These are phyloP conservation scores for Blera fallax DNA, from an alignment of 2,888 invertebrate species.

Conservation along the genomic window DNA sequence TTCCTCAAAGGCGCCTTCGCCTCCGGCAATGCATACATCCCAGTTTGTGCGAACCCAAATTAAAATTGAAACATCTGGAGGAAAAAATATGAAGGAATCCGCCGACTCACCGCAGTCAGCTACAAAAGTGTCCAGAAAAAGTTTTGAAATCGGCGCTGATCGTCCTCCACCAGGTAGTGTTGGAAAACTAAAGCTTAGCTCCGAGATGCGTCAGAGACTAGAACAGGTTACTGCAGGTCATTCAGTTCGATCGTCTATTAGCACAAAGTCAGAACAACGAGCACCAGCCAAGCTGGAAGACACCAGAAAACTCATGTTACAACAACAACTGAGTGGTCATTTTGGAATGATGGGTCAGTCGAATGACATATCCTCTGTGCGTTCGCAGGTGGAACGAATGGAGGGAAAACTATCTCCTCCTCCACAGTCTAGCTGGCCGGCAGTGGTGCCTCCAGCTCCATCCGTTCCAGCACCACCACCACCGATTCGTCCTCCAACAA, in stretches of 20 bases:
- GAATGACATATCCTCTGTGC: slow-evolving; percentile 79
- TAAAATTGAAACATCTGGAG: slow-evolving; percentile 76
- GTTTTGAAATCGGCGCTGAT: slow-evolving; percentile 91
- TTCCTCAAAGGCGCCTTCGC: slow-evolving; percentile 78
- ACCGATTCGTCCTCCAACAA: slow-evolving; percentile 83
- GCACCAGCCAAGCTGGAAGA: slow-evolving; percentile 92
- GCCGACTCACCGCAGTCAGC: slow-evolving; percentile 14
- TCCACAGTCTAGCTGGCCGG: slow-evolving; percentile 86
- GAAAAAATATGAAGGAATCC: slow-evolving; percentile 42
- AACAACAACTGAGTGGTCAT: slow-evolving; percentile 89
- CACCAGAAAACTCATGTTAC: slow-evolving; percentile 91
- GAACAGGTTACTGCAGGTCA: slow-evolving; percentile 95
- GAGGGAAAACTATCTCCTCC: slow-evolving; percentile 83
- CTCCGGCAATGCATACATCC: slow-evolving; percentile 74
- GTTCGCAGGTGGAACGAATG: slow-evolving; percentile 85
- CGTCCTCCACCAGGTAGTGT: slow-evolving; percentile 93
- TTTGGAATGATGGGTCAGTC: slow-evolving; percentile 75
- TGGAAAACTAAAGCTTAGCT: slow-evolving; percentile 93
- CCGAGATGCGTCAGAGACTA: slow-evolving; percentile 94
- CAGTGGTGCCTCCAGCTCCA: slow-evolving; percentile 85
- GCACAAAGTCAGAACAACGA: slow-evolving; percentile 87
- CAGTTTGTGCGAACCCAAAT: slow-evolving; percentile 77
- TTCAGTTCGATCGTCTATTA: slow-evolving; percentile 90
- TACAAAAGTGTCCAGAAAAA: slow-evolving; percentile 81
- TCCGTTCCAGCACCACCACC: slow-evolving; percentile 84